Base-by-base conservation (phyloP, 2,888 invertebrate genomes). In the Anthophora plumipes region DNA sequence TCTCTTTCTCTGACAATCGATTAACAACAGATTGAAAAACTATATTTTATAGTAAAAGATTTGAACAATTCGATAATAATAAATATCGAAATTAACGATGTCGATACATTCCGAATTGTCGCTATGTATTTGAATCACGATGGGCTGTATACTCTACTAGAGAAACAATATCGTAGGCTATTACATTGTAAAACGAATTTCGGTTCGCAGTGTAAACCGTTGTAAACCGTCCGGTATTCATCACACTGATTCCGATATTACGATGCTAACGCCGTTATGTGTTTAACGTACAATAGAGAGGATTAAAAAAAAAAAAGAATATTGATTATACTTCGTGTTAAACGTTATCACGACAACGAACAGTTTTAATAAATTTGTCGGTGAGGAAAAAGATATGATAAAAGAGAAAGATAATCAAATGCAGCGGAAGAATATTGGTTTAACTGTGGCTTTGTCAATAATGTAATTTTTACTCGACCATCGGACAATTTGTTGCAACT, bases 291-390 rank as follows among this genome's bases (percentile, higher is more conserved):
- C 31, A 59, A 69, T 46, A 17, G 43, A 9, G 14, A 25, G 11
- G 31, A 31, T 31, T 57, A 14, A 6, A 37, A 37, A 68, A 54
- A 68, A 46, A 14, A 6, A 37, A 37, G 57, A 54, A 68, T 37
- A 57, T 68, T 31, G 8, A 55, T 31, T 31, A 68, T 20, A 57
- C 43, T 57, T 55, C 12, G 68, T 14, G 46, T 68, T 20, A 67
- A 68, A 43, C 39, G 17, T 31, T 22, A 46, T 37, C 22, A 12
- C n/a, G 20, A 46, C 55, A 55, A 68, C 55, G 25, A 14, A 46
- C n/a, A 2, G 55, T n/a, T 55, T 55, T 68, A 68, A 68, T 55
- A 20, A 67, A 55, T 67, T 67, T 54, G 54, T 67, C n/a, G n/a
- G n/a, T 43, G 25, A 14, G 12, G 37, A 54, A 43, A 46, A 25